phyloP scores from a whole-genome alignment of 2,797 vertebrate genomes.

The Microctenopoma stevenorrisi region DNA sequence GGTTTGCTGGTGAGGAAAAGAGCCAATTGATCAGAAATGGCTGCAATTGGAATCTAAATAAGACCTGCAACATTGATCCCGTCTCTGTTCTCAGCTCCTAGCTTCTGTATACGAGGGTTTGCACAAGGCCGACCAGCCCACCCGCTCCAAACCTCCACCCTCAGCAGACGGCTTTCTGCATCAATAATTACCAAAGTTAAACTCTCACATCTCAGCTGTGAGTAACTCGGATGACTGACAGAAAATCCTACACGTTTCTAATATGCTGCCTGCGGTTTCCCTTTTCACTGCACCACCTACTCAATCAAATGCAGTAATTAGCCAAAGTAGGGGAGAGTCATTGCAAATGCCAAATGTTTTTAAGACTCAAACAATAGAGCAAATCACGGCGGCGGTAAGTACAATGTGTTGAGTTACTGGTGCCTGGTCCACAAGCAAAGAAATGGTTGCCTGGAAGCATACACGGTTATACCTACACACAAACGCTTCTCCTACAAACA shows the following conservation, averaged over 20 bases:
- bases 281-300: conserved; percentile 42
- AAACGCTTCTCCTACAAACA: conserved; percentile 66
- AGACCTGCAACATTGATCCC: conserved; percentile 71
- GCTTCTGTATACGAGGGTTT: conserved; percentile 42
- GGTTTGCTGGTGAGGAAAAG: conserved; percentile 52
- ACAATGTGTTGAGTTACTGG: conserved; percentile 14
- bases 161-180: conserved; percentile 28
- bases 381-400: conserved; percentile 50
- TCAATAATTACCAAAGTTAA: conserved; percentile 58
- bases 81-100: conserved; percentile 54
- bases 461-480: conserved; percentile 13
- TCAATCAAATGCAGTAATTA: conserved; percentile 62
- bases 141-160: conserved; percentile 43
- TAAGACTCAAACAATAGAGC: conserved; percentile 63
- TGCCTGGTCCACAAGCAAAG: conserved; percentile 13
- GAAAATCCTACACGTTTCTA: conserved; percentile 34
- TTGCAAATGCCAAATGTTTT: conserved; percentile 58
- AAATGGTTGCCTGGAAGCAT: conserved; percentile 22
- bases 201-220: conserved; percentile 48
- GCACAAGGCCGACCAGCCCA: conserved; percentile 41
- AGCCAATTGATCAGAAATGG: conserved; percentile 78
- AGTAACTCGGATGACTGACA: conserved; percentile 56
- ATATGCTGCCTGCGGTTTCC: conserved; percentile 39
- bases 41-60: conserved; percentile 79
- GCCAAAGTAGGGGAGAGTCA: conserved; percentile 50